Conservation (phyloP, 2,888 invertebrate species). For the Caenorhabditis sinica region DNA sequence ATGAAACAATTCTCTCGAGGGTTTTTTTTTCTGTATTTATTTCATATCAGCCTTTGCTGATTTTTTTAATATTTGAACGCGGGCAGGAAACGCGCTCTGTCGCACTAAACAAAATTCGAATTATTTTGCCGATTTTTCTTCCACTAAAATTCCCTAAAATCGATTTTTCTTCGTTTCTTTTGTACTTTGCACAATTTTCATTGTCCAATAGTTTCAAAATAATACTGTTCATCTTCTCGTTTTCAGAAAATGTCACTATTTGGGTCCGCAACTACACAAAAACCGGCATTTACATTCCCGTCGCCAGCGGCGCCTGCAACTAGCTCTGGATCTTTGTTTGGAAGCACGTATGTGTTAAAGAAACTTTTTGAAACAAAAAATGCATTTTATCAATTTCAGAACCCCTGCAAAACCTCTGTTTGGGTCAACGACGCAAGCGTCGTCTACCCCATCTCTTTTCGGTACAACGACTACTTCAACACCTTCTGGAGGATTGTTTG, state of each 20-base stretch:
- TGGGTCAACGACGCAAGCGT: constrained; percentile 61
- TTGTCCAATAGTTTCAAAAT: not conserved
- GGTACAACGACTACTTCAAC: constrained; percentile 59
- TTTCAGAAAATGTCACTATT: constrained; percentile 58
- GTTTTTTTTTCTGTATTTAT: no score
- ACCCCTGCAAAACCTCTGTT: constrained; percentile 65
- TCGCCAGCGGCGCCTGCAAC: constrained; percentile 51
- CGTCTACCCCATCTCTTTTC: constrained; percentile 57
- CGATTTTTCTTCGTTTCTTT: not conserved
- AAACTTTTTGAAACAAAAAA: no score
- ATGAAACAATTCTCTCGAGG: no score
- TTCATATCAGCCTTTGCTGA: no score
- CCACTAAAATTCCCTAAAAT: not conserved
- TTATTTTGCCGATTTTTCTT: not conserved
- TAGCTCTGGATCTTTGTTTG: constrained; percentile 49
- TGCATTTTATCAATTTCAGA: constrained; percentile 26
- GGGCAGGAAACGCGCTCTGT: constrained; percentile 21
- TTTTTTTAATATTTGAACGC: not conserved
- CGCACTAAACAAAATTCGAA: constrained; percentile 38
- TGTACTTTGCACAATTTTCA: not conserved
- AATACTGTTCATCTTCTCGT: constrained; percentile 1
- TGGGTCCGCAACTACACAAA: constrained; percentile 49
- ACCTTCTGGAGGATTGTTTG: constrained; percentile 62
- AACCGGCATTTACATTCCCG: constrained; percentile 62
- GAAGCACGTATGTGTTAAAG: constrained; percentile 58